Evolutionary conservation across 2,113 vertebrate genomes (phyloP).

Genomic region (Hyla sarda): DNA sequence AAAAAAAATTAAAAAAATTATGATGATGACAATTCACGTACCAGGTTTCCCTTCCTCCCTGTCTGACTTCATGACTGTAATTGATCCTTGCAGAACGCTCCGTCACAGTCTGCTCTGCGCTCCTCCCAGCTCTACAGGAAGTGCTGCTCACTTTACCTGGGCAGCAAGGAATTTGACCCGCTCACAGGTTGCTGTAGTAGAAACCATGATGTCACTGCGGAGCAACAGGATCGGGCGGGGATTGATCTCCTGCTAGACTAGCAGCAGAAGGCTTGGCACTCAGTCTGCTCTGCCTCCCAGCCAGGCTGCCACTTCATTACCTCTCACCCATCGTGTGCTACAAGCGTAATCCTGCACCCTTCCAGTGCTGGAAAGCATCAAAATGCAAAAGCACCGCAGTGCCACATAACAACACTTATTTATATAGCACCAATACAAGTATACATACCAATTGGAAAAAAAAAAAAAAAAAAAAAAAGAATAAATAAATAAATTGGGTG

Average conservation of each 20-base stretch:
- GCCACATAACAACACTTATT: background rate
- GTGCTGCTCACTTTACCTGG: conserved; percentile 68
- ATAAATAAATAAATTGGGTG: no score
- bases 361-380: background rate
- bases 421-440: background rate
- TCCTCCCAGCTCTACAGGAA: conserved; percentile 64
- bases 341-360: background rate
- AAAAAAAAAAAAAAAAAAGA: no score
- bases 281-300: background rate
- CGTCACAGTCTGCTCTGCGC: conserved; percentile 36
- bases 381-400: background rate
- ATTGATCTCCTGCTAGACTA: background rate
- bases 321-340: background rate
- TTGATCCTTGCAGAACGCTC: background rate
- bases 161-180: conserved; percentile 70
- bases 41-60: conserved; percentile 74
- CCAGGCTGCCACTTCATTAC: background rate
- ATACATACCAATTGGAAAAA: no score
- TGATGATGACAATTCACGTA: conserved; percentile 66
- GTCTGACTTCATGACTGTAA: conserved; percentile 71
- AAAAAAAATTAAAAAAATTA: background rate
- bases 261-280: background rate
- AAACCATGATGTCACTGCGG: conserved; percentile 64
- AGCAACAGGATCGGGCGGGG: conserved; percentile 22
- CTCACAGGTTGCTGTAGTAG: conserved; percentile 61